Conservation (phyloP, 2,888 invertebrate species). For the Spodoptera exigua region DNA sequence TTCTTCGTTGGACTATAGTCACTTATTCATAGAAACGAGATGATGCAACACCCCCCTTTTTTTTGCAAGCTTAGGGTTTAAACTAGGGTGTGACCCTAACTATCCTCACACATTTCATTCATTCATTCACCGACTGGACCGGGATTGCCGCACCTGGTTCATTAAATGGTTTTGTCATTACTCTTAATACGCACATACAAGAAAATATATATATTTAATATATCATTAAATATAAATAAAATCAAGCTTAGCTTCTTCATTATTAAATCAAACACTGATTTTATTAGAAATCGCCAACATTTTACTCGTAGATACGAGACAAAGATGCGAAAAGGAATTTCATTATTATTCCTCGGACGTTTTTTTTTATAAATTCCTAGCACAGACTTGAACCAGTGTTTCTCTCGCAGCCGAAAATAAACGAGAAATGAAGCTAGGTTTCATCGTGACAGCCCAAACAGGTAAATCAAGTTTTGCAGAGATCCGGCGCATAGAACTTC, state of each 20-base stretch:
- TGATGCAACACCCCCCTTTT: neutral
- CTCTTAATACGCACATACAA: no score
- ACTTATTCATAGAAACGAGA: neutral
- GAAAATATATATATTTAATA: no score
- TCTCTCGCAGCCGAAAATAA: constrained; percentile 50
- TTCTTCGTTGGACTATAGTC: no score
- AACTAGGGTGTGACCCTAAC: no score
- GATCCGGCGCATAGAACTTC: constrained; percentile 71
- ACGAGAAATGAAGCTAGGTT: constrained; percentile 60
- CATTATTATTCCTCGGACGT: neutral
- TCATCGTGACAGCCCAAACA: constrained; percentile 68
- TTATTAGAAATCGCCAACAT: neutral
- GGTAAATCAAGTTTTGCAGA: constrained; percentile 76
- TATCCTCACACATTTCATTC: no score
- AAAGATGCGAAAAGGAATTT: neutral
- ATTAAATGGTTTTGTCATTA: no score
- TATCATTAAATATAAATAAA: no score
- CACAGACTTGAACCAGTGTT: constrained; percentile 19
- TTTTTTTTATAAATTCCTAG: constrained; percentile 25
- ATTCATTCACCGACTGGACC: no score
- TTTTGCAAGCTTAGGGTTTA: neutral
- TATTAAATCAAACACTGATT: neutral
- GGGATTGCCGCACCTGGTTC: no score
- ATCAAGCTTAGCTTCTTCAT: neutral
- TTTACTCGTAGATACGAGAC: neutral